Conservation (phyloP, 2,797 vertebrate genomes). For the Acipenser transmontanus region DNA sequence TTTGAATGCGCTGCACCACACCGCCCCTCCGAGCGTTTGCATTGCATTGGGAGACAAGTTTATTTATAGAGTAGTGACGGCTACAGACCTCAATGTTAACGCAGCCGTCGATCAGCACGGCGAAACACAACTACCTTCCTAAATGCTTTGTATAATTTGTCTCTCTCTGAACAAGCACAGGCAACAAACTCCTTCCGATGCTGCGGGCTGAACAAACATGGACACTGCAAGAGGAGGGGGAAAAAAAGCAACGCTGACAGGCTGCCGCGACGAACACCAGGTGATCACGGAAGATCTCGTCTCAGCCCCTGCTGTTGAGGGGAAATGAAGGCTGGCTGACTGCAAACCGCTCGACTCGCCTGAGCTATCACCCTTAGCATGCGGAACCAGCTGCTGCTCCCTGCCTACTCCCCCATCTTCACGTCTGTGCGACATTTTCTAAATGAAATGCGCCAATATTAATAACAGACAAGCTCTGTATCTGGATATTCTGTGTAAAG, state of each 20-base stretch:
- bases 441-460: not conserved
- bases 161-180: conserved; percentile 19
- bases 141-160: conserved; percentile 23
- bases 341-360: conserved; percentile 64
- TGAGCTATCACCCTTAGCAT: conserved; percentile 57
- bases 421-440: not conserved
- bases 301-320: conserved; percentile 57
- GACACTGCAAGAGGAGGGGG: conserved; percentile 63
- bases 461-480: not conserved
- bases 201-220: conserved; percentile 29
- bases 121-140: conserved; percentile 3
- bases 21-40: conserved; percentile 76
- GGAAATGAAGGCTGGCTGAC: conserved; percentile 65
- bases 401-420: conserved; percentile 20
- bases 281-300: conserved; percentile 74
- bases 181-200: too few species aligned
- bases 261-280: conserved; percentile 66
- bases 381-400: conserved; percentile 51
- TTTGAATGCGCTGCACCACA: conserved; percentile 65
- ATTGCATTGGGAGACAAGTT: conserved; percentile 67
- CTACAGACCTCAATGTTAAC: conserved; percentile 41
- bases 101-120: not conserved
- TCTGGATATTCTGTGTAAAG: conserved; percentile 2
- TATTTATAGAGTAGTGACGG: conserved; percentile 65
- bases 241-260: conserved; percentile 37